Percentiles rank a stretch among this genome's conserved stretches.
Evolutionary conservation across 2,888 invertebrate genomes (phyloP).

Genomic region (Diadromus collaris): DNA sequence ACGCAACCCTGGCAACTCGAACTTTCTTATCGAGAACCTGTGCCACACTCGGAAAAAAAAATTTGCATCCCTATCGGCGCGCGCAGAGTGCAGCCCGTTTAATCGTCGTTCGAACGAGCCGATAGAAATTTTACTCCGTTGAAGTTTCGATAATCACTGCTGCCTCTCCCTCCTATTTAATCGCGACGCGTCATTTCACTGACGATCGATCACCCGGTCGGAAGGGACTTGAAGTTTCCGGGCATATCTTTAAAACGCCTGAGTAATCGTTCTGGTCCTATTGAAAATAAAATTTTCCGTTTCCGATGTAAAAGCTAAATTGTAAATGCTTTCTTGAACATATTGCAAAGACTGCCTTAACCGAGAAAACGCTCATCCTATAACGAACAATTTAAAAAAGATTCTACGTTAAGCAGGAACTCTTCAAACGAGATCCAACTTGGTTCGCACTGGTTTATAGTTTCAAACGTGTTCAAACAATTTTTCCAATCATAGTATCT

Average conservation of each 20-base stretch:
- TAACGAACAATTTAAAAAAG: too few relatives aligned
- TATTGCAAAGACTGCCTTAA: too few relatives aligned
- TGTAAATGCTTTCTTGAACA: too few relatives aligned
- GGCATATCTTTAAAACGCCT: conserved; percentile 1
- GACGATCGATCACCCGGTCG: conserved; percentile 46
- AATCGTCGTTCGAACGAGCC: background rate
- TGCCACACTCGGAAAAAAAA: conserved; percentile 20
- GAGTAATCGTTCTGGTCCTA: background rate
- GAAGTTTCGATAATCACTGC: conserved; percentile 12
- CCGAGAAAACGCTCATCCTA: too few relatives aligned
- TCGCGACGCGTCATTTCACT: conserved; percentile 32
- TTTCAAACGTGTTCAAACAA: too few relatives aligned
- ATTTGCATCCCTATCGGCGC: conserved; percentile 53
- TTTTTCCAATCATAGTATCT: too few relatives aligned
- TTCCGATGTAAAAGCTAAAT: too few relatives aligned
- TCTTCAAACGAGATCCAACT: too few relatives aligned
- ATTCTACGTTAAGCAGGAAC: too few relatives aligned
- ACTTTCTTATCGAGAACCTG: background rate
- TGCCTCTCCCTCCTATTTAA: conserved; percentile 14
- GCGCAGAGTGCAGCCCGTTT: conserved; percentile 6
- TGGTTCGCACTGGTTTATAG: too few relatives aligned
- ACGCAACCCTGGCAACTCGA: background rate
- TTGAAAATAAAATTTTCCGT: background rate
- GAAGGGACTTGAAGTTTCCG: background rate
- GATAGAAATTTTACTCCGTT: background rate